Evolutionary conservation across 2,888 invertebrate species (phyloP).

Genomic region (Xestoiulus laeticollis): DNA sequence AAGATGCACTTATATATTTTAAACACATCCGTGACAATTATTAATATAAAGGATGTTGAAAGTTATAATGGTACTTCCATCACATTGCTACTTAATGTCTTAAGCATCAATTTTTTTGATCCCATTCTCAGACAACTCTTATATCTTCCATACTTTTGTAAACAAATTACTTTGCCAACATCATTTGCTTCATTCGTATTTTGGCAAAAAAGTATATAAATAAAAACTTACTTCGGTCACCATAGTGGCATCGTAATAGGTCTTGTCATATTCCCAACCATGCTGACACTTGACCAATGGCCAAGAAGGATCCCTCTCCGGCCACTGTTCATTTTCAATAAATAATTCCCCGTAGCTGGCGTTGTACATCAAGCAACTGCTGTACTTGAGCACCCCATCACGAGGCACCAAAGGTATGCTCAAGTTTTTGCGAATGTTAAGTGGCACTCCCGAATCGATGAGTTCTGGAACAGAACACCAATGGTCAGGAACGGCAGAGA

Average conservation of each 20-base stretch:
- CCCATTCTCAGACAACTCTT: no score
- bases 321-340: background rate
- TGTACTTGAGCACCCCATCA: constrained; percentile 64
- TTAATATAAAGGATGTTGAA: no score
- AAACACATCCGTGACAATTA: no score
- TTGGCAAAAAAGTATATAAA: background rate
- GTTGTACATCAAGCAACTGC: constrained; percentile 80
- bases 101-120: no score
- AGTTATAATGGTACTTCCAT: no score
- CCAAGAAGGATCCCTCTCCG: constrained; percentile 68
- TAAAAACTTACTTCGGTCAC: constrained; percentile 76
- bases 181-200: no score
- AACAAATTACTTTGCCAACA: no score
- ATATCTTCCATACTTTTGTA: no score
- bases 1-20: no score
- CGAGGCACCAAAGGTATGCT: constrained; percentile 68
- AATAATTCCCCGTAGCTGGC: constrained; percentile 69
- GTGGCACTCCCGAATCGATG: constrained; percentile 61
- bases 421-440: constrained; percentile 65
- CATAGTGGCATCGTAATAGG: constrained; percentile 76
- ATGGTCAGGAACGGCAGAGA: constrained; percentile 86
- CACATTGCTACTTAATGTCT: no score
- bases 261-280: constrained; percentile 79
- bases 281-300: constrained; percentile 73
- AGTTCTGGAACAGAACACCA: constrained; percentile 82